These are phyloP conservation scores for Poeciliopsis occidentalis DNA, from an alignment of 2,113 vertebrate genomes.

Conservation along the genomic window DNA sequence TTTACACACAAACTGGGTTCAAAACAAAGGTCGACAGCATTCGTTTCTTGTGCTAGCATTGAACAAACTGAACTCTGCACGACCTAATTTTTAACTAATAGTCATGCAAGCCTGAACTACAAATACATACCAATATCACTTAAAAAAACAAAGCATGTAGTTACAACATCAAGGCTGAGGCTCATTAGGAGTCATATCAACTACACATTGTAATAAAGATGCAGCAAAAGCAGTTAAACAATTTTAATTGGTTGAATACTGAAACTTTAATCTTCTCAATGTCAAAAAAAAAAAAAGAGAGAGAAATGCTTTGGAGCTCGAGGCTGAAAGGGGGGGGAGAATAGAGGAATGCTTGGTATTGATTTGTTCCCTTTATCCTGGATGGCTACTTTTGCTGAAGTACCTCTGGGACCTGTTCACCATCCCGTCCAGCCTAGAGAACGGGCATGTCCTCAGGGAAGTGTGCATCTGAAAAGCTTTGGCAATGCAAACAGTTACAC, in stretches of 20 bases:
- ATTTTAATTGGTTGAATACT: conserved; percentile 24
- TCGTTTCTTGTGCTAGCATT: conserved; percentile 29
- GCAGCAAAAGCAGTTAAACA: conserved; percentile 27
- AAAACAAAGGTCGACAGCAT: conserved; percentile 32
- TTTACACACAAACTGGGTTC: conserved; percentile 55
- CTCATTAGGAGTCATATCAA: conserved; percentile 44
- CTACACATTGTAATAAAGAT: conserved; percentile 36
- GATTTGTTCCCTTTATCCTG: conserved; percentile 58
- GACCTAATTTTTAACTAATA: conserved; percentile 43
- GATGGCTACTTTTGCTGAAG: conserved; percentile 43
- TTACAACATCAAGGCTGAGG: conserved; percentile 48
- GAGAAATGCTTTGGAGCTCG: conserved; percentile 4
- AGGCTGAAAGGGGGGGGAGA: conserved; percentile 26
- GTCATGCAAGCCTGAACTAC: conserved; percentile 14
- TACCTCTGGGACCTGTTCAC: conserved; percentile 56
- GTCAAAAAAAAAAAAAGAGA: conserved; percentile 6
- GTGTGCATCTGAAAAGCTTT: conserved; percentile 28
- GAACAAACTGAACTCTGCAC: conserved; percentile 41
- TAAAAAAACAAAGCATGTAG: conserved; percentile 15
- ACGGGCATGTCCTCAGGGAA: conserved; percentile 47
- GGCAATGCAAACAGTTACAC: conserved; percentile 68
- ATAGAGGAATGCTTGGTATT: conserved; percentile 50
- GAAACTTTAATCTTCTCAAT: conserved; percentile 50
- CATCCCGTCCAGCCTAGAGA: conserved; percentile 41
- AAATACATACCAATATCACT: conserved; percentile 15